Percentiles rank a stretch among this genome's conserved stretches.
Conservation (phyloP, 2,888 invertebrate genomes). For the Temnothorax rugatulus region DNA sequence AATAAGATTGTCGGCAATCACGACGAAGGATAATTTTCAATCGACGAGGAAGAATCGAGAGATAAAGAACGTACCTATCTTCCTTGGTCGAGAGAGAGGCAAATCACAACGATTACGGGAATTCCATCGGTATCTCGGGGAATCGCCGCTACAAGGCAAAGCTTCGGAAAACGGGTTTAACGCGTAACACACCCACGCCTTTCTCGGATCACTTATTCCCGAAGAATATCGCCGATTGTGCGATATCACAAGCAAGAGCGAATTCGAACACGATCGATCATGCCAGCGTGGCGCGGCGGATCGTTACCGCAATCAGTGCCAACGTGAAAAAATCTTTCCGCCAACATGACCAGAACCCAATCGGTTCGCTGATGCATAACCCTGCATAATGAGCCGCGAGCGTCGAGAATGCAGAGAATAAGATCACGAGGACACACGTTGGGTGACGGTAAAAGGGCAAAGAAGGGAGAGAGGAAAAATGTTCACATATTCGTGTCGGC, state of each 20-base stretch:
- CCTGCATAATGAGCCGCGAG: conserved; percentile 75
- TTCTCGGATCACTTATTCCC: conserved; percentile 50
- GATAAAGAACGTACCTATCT: conserved; percentile 66
- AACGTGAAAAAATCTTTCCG: conserved; percentile 39
- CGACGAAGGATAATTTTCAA: conserved; percentile 60
- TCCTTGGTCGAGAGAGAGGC: conserved; percentile 37
- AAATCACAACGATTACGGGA: conserved; percentile 70
- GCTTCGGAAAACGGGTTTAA: conserved; percentile 34
- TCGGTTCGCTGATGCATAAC: conserved; percentile 72
- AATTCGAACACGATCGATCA: conserved; percentile 57
- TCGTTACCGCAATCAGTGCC: conserved; percentile 42
- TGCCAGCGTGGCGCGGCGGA: conserved; percentile 58
- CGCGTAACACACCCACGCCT: conserved; percentile 68
- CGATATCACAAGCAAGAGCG: conserved; percentile 38
- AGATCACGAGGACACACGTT: conserved; percentile 51
- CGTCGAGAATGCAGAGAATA: conserved; percentile 68
- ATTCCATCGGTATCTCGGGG: conserved; percentile 62
- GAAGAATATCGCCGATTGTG: conserved; percentile 43
- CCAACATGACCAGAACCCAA: conserved; percentile 32
- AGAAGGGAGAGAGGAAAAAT: conserved; percentile 60
- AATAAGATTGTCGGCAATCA: conserved; percentile 57
- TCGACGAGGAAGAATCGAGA: conserved; percentile 56
- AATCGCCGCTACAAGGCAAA: conserved; percentile 62
- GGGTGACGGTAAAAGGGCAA: conserved; percentile 7
- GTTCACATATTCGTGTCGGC: conserved; percentile 46